A percentile compares a stretch with the other conserved stretches of the same genome.
Conservation (phyloP, 2,113 vertebrate genomes). For the Malaclemys terrapin region DNA sequence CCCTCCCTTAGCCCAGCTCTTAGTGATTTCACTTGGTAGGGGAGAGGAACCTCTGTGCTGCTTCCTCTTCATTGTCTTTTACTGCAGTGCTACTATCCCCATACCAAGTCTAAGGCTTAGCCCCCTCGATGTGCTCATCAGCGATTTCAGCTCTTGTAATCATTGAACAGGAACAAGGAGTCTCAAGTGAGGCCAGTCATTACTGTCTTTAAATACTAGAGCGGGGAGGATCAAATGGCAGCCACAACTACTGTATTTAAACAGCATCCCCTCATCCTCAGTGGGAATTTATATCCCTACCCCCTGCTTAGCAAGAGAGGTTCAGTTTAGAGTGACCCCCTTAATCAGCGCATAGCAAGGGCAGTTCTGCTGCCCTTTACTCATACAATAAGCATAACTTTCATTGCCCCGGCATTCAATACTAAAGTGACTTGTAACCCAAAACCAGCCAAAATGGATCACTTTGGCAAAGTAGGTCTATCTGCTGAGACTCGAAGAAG, state of each 20-base stretch:
- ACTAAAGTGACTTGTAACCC: not conserved
- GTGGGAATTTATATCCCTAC: not conserved
- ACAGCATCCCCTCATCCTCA: not conserved
- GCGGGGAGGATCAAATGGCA: too few relatives aligned
- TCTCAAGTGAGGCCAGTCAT: too few relatives aligned
- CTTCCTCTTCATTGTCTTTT: too few relatives aligned
- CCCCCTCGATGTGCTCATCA: too few relatives aligned
- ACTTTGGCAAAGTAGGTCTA: not conserved
- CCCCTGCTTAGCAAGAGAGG: not conserved
- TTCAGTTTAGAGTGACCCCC: not conserved
- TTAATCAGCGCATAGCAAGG: not conserved
- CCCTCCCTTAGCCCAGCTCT: too few relatives aligned
- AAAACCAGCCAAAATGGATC: not conserved
- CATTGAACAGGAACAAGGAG: too few relatives aligned
- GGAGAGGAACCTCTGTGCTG: too few relatives aligned
- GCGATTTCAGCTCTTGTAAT: too few relatives aligned
- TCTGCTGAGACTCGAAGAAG: not conserved
- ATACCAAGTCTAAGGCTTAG: too few relatives aligned
- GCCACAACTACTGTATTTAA: not conserved
- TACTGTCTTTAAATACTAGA: too few relatives aligned
- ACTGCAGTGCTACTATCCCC: too few relatives aligned
- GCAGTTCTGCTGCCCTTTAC: not conserved
- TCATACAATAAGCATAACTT: not conserved
- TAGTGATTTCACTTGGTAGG: too few relatives aligned
- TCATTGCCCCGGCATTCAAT: not conserved